phyloP scores from a whole-genome alignment of 2,888 invertebrate species.

The Ischnura elegans region DNA sequence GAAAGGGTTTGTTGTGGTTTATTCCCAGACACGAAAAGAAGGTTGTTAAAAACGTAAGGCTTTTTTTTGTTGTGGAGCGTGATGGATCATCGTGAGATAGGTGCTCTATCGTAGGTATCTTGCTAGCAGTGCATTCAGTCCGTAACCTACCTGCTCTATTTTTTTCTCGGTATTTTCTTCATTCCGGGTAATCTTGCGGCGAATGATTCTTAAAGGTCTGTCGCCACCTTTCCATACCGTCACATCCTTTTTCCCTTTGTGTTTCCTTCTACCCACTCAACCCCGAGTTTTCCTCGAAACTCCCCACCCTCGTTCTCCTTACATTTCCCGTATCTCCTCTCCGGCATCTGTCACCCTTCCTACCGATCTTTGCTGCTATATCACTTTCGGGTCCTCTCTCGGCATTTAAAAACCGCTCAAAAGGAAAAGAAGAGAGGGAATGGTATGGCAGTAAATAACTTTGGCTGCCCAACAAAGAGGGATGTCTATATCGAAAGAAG shows the following conservation, averaged over 20 bases:
- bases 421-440: neutral
- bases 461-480: neutral
- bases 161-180: neutral
- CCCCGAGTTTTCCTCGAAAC: neutral
- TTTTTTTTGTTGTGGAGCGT: neutral
- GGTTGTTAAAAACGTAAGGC: neutral
- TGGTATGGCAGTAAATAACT: neutral
- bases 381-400: slow-evolving; percentile 27
- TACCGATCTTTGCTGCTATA: neutral
- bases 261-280: neutral
- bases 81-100: neutral
- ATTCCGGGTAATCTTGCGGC: neutral
- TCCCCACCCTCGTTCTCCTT: neutral
- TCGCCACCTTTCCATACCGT: neutral
- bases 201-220: neutral
- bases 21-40: neutral
- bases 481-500: neutral
- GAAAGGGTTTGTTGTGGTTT: neutral
- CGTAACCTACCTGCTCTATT: neutral
- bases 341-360: neutral
- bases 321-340: neutral
- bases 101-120: neutral
- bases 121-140: neutral
- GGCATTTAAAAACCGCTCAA: neutral
- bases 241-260: neutral